Conservation (phyloP, 2,888 invertebrate genomes). For the Dasysyrphus tricinctus region DNA sequence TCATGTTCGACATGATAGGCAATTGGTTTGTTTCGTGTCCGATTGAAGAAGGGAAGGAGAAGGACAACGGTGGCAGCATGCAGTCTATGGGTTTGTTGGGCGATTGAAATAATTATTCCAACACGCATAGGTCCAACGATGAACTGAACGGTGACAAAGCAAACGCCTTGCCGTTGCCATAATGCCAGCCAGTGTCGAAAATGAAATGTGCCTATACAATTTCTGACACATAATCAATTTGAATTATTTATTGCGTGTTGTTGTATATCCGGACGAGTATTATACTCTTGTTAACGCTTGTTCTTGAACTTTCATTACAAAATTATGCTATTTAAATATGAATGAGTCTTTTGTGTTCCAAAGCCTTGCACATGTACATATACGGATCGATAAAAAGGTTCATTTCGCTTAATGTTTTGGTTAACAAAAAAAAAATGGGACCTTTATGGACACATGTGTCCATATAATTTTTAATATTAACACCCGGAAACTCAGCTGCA, state of each 20-base stretch:
- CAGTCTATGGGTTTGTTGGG: not conserved
- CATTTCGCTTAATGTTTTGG: not conserved
- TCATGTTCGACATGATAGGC: constrained; percentile 74
- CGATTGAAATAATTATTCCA: constrained; percentile 51
- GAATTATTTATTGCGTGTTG: constrained; percentile 69
- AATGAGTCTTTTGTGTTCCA: constrained; percentile 23
- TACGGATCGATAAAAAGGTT: constrained; percentile 11
- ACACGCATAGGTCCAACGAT: constrained; percentile 54
- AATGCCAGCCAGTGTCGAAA: constrained; percentile 48
- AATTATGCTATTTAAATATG: constrained; percentile 58
- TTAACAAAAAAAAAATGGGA: not conserved
- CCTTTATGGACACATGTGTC: not conserved
- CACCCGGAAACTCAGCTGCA: no score
- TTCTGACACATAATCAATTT: constrained; percentile 75
- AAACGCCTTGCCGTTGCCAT: not conserved
- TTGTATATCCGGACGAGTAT: constrained; percentile 39
- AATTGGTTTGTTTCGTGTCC: constrained; percentile 69
- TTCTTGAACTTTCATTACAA: constrained; percentile 63
- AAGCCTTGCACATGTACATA: not conserved
- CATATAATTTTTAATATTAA: no score
- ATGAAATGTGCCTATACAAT: constrained; percentile 67
- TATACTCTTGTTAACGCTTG: constrained; percentile 64
- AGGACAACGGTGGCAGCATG: not conserved
- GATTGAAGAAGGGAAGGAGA: constrained; percentile 19
- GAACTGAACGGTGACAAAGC: not conserved